Conservation (phyloP, 2,113 vertebrate genomes). For the Rhombomys opimus region DNA sequence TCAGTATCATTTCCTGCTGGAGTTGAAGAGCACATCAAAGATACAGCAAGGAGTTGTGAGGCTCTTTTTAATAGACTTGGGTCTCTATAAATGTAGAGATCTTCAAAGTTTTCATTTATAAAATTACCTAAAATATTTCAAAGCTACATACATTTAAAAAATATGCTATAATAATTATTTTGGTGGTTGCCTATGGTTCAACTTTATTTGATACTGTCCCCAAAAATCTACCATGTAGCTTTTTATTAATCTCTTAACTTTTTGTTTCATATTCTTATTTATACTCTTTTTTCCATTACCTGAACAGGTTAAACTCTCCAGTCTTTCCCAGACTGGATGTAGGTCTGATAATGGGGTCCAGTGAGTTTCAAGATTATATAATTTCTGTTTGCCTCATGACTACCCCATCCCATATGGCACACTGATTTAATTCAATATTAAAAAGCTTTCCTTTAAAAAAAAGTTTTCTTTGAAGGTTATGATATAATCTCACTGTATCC, state of each 20-base stretch:
- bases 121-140: background rate
- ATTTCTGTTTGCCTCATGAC: background rate
- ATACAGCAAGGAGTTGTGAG: background rate
- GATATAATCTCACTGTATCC: background rate
- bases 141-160: conserved; percentile 6
- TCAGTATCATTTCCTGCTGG: background rate
- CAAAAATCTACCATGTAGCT: background rate
- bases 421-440: background rate
- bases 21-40: background rate
- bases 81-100: background rate
- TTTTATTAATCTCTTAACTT: background rate
- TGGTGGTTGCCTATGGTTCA: background rate
- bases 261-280: background rate
- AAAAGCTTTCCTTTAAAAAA: background rate
- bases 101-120: background rate
- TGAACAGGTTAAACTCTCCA: background rate
- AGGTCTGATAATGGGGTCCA: background rate
- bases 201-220: background rate
- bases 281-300: background rate
- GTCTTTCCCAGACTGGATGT: background rate
- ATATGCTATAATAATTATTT: background rate
- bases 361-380: background rate
- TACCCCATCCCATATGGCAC: background rate
- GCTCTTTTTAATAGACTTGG: background rate
- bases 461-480: background rate